A percentile compares a stretch with the other conserved stretches of the same genome.
These are phyloP conservation scores for Paraescarpia echinospica DNA, from an alignment of 1,140 invertebrate species.

Conservation along the genomic window DNA sequence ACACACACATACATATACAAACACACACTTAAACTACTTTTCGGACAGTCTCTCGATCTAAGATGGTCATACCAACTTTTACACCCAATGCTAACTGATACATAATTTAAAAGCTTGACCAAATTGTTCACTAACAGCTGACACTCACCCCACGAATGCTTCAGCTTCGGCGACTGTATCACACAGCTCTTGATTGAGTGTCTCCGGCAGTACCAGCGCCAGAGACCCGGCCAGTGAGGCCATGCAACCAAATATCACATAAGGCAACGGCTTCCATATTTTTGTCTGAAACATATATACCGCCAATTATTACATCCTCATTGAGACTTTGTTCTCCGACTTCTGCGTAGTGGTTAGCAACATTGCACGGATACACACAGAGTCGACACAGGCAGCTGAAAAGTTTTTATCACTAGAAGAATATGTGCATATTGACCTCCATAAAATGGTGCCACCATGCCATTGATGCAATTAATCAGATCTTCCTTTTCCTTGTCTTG, in stretches of 20 bases:
- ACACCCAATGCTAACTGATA: neutral
- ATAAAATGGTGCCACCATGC: no score
- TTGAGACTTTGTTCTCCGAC: no score
- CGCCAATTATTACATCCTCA: neutral
- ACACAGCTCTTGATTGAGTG: constrained; percentile 17
- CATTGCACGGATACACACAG: no score
- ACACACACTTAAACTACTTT: neutral
- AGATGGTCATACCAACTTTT: neutral
- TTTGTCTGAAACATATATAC: constrained; percentile 17
- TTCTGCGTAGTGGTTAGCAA: no score
- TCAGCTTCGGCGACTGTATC: constrained; percentile 28
- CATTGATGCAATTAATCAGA: no score
- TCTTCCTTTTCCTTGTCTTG: no score
- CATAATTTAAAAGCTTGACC: neutral
- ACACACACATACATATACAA: no score
- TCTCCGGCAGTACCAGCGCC: constrained; percentile 27
- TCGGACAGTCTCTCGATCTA: neutral
- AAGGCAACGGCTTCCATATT: constrained; percentile 37
- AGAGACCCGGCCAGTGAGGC: constrained; percentile 15
- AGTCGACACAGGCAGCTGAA: no score
- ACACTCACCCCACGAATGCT: constrained; percentile 22
- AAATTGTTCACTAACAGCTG: neutral
- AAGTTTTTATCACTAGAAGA: no score
- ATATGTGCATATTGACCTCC: no score
- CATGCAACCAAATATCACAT: constrained; percentile 24